Percentiles rank a stretch among this genome's conserved stretches.
Evolutionary conservation across 2,113 vertebrate genomes (phyloP).

Genomic region (Egretta garzetta): DNA sequence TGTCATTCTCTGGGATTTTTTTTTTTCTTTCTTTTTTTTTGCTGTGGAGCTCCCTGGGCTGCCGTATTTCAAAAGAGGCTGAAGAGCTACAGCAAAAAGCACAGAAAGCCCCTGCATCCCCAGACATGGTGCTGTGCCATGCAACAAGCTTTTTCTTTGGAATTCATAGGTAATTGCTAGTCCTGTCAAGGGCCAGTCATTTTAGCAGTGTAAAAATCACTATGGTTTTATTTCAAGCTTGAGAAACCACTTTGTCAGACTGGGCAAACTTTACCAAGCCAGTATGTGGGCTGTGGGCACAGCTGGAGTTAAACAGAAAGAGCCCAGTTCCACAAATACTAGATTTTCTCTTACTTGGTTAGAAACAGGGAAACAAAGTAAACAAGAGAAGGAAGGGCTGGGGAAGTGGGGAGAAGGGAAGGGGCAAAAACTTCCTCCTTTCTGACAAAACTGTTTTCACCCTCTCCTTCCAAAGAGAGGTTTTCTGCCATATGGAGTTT

Average conservation of each 20-base stretch:
- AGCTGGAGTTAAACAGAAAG: constrained; percentile 54
- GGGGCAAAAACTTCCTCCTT: constrained; percentile 9
- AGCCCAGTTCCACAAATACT: constrained; percentile 45
- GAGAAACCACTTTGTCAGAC: constrained; percentile 52
- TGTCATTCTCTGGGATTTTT: background rate
- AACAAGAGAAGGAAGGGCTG: constrained; percentile 20
- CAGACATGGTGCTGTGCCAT: background rate
- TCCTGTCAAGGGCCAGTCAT: background rate
- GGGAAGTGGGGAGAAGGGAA: constrained; percentile 9
- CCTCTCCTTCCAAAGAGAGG: background rate
- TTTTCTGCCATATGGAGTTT: constrained; percentile 6
- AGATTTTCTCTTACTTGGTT: constrained; percentile 19
- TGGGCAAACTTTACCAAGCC: constrained; percentile 31
- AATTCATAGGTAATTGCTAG: constrained; percentile 37
- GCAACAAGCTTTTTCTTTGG: constrained; percentile 12
- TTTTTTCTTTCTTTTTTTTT: background rate
- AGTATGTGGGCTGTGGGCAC: constrained; percentile 25
- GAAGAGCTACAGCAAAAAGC: background rate
- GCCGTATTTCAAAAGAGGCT: background rate
- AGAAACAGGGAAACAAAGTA: constrained; percentile 35
- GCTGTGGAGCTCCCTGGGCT: background rate
- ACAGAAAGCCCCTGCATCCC: background rate
- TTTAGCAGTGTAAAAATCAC: constrained; percentile 46
- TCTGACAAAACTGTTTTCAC: background rate
- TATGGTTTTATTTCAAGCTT: constrained; percentile 45